Percentiles rank a stretch among this genome's conserved stretches.
phyloP scores from a whole-genome alignment of 2,797 vertebrate species.

The Lepus oiostolus region DNA sequence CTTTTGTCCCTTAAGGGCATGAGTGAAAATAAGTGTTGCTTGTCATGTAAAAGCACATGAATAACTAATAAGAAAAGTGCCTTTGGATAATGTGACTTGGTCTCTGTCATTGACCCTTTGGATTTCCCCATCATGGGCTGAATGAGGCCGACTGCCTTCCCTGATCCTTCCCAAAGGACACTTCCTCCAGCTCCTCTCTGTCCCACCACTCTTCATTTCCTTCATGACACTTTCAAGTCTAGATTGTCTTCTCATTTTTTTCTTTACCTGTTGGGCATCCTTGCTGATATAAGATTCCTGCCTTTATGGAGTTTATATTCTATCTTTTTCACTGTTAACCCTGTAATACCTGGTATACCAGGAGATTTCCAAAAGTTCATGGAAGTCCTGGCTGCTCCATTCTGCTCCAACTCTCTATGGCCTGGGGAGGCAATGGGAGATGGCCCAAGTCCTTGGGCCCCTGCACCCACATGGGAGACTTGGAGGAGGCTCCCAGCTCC shows the following conservation, averaged over 20 bases:
- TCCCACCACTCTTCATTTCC: background rate
- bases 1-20: slow-evolving; percentile 21
- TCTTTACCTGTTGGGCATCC: background rate
- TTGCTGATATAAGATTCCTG: no score
- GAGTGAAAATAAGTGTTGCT: background rate
- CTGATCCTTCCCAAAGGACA: background rate
- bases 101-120: background rate
- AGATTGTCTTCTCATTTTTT: background rate
- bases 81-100: background rate
- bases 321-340: background rate
- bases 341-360: background rate
- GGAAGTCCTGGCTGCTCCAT: no score
- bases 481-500: no score
- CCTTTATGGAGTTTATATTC: no score
- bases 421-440: no score
- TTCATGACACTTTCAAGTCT: background rate
- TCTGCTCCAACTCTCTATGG: no score
- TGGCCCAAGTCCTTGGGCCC: no score
- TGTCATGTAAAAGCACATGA: slow-evolving; percentile 31
- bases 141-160: background rate
- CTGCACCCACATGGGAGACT: no score
- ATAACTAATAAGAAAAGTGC: background rate
- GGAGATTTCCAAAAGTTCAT: no score
- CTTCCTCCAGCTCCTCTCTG: fast-evolving
- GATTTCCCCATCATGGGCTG: background rate